These are phyloP conservation scores for Pachyuromys duprasi DNA, from an alignment of 2,797 vertebrate genomes.

Conservation along the genomic window DNA sequence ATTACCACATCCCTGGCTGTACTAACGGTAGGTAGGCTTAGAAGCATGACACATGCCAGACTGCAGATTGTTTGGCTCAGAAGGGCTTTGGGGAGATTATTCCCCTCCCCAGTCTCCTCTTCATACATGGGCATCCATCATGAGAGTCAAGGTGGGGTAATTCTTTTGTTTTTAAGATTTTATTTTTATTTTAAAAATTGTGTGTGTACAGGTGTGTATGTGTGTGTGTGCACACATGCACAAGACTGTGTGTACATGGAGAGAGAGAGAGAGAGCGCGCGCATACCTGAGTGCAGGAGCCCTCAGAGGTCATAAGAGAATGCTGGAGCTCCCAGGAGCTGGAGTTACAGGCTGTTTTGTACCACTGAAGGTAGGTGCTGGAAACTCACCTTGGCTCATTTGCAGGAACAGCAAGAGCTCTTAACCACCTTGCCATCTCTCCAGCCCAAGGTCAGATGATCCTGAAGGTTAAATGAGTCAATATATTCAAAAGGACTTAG, in stretches of 20 bases:
- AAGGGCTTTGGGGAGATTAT: background rate
- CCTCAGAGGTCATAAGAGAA: background rate
- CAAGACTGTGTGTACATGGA: too few species aligned
- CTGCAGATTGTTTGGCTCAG: background rate
- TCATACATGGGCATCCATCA: background rate
- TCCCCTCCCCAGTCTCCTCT: background rate
- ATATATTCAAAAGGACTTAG: background rate
- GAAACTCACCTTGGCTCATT: background rate
- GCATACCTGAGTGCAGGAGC: too few species aligned
- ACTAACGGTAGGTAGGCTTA: background rate
- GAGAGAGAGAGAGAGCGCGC: background rate
- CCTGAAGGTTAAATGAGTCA: slow-evolving; percentile 3
- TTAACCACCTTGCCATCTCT: background rate
- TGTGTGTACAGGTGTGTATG: background rate
- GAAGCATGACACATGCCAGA: background rate
- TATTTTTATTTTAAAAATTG: background rate
- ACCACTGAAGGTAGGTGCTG: background rate
- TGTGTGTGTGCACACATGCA: background rate
- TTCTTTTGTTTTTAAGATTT: background rate
- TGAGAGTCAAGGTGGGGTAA: background rate
- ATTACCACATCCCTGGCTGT: background rate
- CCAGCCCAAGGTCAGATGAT: background rate
- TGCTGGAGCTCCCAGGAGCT: background rate
- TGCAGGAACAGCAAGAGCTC: background rate
- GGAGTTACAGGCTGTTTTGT: background rate